phyloP scores from a whole-genome alignment of 2,113 vertebrate species.

The Anhinga rufa region DNA sequence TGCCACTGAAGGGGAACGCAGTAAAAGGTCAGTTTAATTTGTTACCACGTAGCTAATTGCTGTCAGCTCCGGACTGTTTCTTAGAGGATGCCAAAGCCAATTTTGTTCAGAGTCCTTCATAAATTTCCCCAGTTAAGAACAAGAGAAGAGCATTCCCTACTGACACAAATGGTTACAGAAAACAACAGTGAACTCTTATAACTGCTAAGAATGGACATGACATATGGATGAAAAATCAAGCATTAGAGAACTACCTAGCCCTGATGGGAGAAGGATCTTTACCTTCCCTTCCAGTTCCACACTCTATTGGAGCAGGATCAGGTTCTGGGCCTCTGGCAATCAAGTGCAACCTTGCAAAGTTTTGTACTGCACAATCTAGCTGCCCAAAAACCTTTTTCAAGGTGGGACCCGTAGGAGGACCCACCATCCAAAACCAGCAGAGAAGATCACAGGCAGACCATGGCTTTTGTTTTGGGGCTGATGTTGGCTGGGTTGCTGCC shows the following conservation, averaged over 20 bases:
- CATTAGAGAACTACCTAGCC: not conserved
- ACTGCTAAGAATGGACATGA: fast-evolving
- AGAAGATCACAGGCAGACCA: not conserved
- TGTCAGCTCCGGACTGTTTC: not conserved
- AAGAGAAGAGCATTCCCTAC: not conserved
- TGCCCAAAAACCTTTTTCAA: not conserved
- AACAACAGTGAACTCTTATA: not conserved
- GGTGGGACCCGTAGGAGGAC: not conserved
- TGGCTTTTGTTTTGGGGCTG: not conserved
- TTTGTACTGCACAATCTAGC: not conserved
- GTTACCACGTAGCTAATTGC: not conserved
- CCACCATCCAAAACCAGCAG: not conserved
- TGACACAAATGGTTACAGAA: not conserved
- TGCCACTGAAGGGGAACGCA: not conserved
- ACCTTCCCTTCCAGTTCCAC: not conserved
- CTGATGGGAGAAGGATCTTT: not conserved
- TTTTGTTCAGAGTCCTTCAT: not conserved
- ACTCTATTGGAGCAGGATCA: not conserved
- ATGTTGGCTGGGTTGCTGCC: not conserved
- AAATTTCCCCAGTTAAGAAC: not conserved
- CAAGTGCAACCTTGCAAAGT: not conserved
- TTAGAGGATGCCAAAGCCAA: not conserved
- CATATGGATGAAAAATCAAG: not conserved
- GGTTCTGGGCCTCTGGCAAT: not conserved
- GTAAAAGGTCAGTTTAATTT: not conserved